Evolutionary conservation across 2,113 vertebrate genomes (phyloP).

Genomic region (Garra rufa): DNA sequence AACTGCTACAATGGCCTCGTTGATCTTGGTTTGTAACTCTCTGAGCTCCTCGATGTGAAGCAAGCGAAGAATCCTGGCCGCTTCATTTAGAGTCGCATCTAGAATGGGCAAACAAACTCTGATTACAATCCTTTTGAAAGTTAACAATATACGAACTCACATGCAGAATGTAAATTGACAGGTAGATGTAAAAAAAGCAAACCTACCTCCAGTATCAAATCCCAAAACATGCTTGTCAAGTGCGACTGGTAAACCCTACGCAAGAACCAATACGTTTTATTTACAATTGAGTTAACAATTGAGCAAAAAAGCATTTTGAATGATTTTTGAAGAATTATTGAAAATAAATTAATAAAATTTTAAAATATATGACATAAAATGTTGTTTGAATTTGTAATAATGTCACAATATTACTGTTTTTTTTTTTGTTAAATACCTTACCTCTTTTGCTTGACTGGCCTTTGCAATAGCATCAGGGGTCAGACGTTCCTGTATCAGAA

Average conservation of each 20-base stretch:
- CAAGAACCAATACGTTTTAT: conserved; percentile 5
- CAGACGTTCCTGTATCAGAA: conserved; percentile 93
- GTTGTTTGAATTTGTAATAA: neutral
- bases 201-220: conserved; percentile 97
- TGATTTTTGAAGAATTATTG: neutral
- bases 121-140: neutral
- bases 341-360: too few species aligned
- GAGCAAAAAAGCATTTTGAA: neutral
- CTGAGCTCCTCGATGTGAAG: conserved; percentile 97
- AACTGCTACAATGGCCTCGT: conserved; percentile 96
- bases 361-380: too few species aligned
- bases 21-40: conserved; percentile 95
- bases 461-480: conserved; percentile 91
- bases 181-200: neutral
- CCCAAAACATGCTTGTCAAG: conserved; percentile 94
- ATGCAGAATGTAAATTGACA: neutral
- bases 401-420: neutral
- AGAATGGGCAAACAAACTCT: neutral
- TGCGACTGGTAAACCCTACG: conserved; percentile 90
- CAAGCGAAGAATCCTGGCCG: conserved; percentile 91
- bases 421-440: conserved; percentile 59
- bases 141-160: neutral
- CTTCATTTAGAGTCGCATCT: conserved; percentile 97
- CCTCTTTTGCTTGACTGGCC: conserved; percentile 90
- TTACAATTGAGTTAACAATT: neutral